Conservation (phyloP, 2,888 invertebrate genomes). For the Macaria notata region DNA sequence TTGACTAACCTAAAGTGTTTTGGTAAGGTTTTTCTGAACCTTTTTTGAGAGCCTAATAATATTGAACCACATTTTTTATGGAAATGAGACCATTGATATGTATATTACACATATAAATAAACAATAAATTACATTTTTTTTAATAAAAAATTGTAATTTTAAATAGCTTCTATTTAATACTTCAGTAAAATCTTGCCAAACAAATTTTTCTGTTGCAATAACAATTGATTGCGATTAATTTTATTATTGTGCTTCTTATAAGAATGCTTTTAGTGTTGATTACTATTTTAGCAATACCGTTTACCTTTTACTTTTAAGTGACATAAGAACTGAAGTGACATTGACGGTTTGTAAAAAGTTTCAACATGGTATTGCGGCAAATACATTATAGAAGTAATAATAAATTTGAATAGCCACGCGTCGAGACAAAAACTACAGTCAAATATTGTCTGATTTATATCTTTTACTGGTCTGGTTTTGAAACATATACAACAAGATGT, state of each 20-base stretch:
- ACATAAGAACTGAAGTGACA: slow-evolving; percentile 9
- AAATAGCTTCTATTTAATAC: slow-evolving; percentile 26
- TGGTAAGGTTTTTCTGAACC: too few relatives aligned
- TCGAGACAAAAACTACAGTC: slow-evolving; percentile 52
- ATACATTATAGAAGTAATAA: slow-evolving; percentile 53
- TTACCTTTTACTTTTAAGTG: not conserved
- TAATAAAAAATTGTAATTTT: too few relatives aligned
- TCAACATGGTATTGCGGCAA: slow-evolving; percentile 28
- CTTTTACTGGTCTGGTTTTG: slow-evolving; percentile 59
- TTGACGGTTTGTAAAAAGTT: slow-evolving; percentile 39
- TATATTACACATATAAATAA: too few relatives aligned
- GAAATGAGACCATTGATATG: too few relatives aligned
- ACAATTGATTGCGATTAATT: slow-evolving; percentile 30
- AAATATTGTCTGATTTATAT: slow-evolving; percentile 59
- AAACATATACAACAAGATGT: slow-evolving; percentile 25
- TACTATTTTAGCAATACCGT: slow-evolving; percentile 29
- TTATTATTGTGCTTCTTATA: slow-evolving; percentile 45
- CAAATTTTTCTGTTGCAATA: slow-evolving; percentile 21
- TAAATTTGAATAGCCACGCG: slow-evolving; percentile 50
- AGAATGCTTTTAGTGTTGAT: slow-evolving; percentile 47
- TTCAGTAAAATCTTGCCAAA: not conserved
- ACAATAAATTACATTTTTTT: too few relatives aligned
- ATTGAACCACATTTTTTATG: too few relatives aligned
- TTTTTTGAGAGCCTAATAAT: too few relatives aligned
- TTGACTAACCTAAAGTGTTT: too few relatives aligned